phyloP scores from a whole-genome alignment of 2,113 vertebrate species.

The Platysternon megacephalum region DNA sequence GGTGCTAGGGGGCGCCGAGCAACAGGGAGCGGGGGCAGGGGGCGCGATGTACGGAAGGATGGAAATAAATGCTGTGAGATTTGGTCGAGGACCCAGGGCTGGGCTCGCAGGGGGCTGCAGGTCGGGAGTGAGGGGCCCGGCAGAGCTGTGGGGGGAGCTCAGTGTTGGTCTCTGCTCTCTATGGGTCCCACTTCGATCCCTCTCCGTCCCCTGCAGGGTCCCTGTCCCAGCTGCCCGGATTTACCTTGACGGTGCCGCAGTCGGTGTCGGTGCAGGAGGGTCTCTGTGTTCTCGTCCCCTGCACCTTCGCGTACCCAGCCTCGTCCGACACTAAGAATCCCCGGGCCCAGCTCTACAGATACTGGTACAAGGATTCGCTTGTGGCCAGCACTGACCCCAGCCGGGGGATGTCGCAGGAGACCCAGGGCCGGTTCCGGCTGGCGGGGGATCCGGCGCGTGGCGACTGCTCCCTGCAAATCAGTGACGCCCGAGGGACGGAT shows the following conservation, averaged over 20 bases:
- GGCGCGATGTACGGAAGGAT: accelerated
- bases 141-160: too few species aligned
- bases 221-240: too few species aligned
- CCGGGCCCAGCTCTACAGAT: neutral
- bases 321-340: too few species aligned
- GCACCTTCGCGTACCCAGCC: too few species aligned
- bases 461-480: slow-evolving; percentile 45
- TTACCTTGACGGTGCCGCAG: too few species aligned
- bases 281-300: too few species aligned
- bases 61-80: neutral
- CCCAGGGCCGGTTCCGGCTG: neutral
- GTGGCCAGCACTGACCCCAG: neutral
- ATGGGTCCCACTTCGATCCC: too few species aligned
- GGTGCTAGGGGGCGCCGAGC: too few species aligned
- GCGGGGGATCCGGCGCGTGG: accelerated
- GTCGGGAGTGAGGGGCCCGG: too few species aligned
- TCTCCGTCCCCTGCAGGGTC: neutral
- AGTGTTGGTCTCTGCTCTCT: neutral
- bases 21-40: neutral
- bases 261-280: too few species aligned
- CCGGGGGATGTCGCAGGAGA: accelerated
- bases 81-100: too few species aligned
- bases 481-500: neutral
- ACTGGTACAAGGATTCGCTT: neutral
- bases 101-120: too few species aligned